A percentile compares a stretch with the other conserved stretches of the same genome.
Conservation (phyloP, 2,797 vertebrate genomes). For the Tokudaia muenninki region DNA sequence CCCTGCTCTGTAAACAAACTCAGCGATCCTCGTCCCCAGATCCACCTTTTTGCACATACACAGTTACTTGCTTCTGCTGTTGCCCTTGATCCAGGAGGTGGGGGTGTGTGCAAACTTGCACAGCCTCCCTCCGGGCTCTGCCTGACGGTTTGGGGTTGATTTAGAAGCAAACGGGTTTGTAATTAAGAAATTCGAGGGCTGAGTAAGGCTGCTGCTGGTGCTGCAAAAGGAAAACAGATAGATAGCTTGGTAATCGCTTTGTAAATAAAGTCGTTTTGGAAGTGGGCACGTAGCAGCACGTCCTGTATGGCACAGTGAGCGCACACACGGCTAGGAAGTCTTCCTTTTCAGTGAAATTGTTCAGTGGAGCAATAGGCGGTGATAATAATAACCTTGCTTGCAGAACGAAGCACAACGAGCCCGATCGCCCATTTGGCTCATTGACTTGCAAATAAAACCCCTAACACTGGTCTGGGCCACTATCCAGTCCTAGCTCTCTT, state of each 20-base stretch:
- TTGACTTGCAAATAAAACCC: constrained; percentile 80
- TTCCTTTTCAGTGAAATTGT: constrained; percentile 80
- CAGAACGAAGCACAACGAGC: constrained; percentile 67
- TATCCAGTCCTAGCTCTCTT: constrained; percentile 42
- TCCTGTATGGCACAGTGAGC: constrained; percentile 56
- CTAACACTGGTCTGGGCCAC: constrained; percentile 32
- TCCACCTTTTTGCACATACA: constrained; percentile 88
- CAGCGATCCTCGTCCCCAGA: constrained; percentile 86
- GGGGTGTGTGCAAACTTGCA: constrained; percentile 81
- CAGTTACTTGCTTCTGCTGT: constrained; percentile 75
- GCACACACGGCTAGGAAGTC: constrained; percentile 62
- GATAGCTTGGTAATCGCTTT: constrained; percentile 76
- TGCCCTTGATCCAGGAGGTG: constrained; percentile 83
- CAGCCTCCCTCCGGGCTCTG: constrained; percentile 79
- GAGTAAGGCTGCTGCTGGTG: constrained; percentile 75
- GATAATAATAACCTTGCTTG: constrained; percentile 76
- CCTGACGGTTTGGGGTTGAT: constrained; percentile 80
- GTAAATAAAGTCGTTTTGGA: constrained; percentile 72
- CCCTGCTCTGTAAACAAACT: constrained; percentile 89
- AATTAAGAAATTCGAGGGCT: constrained; percentile 81
- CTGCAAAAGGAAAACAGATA: constrained; percentile 71
- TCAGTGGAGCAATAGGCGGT: constrained; percentile 72
- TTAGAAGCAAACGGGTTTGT: constrained; percentile 79
- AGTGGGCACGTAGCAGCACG: constrained; percentile 82
- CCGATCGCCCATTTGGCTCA: constrained; percentile 74